A percentile compares a stretch with the other conserved stretches of the same genome.
phyloP scores from a whole-genome alignment of 2,888 invertebrate genomes.

The Dryococelus australis region DNA sequence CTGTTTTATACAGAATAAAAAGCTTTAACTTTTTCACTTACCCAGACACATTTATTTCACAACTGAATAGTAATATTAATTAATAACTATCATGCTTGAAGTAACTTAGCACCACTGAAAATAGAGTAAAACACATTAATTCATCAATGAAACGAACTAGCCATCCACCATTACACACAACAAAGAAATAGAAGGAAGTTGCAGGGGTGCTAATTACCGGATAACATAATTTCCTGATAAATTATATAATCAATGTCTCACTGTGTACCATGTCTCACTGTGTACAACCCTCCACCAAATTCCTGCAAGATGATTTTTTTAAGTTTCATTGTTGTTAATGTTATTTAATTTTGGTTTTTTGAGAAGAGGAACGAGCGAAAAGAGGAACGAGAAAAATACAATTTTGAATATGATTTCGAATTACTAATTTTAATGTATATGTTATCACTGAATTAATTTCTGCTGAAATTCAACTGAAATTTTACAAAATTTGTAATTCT shows the following conservation, averaged over 20 bases:
- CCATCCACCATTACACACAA: conserved; percentile 2
- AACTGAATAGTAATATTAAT: not conserved
- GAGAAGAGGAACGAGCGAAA: no score
- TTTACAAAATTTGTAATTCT: no score
- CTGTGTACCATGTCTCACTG: not conserved
- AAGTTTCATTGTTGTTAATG: no score
- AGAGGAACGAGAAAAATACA: no score
- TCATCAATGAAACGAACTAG: not conserved
- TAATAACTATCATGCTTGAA: not conserved
- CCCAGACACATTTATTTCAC: conserved; percentile 16
- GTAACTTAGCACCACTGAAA: conserved; percentile 9
- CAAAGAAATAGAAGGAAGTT: not conserved
- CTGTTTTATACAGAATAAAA: not conserved
- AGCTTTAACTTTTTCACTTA: not conserved
- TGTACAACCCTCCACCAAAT: no score
- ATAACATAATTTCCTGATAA: not conserved
- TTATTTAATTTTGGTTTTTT: no score
- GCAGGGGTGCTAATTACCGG: not conserved
- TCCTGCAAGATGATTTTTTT: no score
- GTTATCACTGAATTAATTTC: no score
- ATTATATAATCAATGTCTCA: not conserved
- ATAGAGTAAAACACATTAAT: not conserved
- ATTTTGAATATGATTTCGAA: no score
- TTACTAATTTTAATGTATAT: no score
- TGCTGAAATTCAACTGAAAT: no score